Base-by-base conservation (phyloP, 2,888 invertebrate genomes). In the Xestia rhomboidea region DNA sequence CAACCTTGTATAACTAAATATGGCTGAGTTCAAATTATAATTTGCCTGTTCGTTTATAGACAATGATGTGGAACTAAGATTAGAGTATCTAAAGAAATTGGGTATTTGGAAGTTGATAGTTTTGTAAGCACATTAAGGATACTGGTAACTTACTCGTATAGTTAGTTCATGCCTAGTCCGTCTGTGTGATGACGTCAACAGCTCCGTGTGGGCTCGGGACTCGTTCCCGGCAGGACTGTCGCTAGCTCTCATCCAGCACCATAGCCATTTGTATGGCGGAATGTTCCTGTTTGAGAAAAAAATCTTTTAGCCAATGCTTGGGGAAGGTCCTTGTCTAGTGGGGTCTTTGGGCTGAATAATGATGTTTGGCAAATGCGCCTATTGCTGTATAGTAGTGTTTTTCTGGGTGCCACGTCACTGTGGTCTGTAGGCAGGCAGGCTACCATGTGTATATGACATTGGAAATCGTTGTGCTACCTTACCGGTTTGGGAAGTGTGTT, bases 211-310 rank as follows among this genome's bases (percentile, higher is more conserved):
- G 0, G 97, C 97, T 0, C 95, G 91, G 0, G 96, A 97, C 88
- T 97, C 96, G 84, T 94, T 95, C 18, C 93, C 94, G 0, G 89
- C 90, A 0, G 95, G 94, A 77, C 95, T 94, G 82, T 95, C 95
- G 4, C 93, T 92, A 0, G 93, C 89, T 68, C 93, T 92, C 90
- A 95, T 91, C 93, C 95, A 94, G 85, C 97, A 97, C 95, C 97
- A 97, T 85, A 98, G 93, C 98, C 98, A 98, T 86, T 97, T 97
- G 93, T 98, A 98, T 15, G 98, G 98, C 0, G 98, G 97, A 84
- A 97, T 97, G 90, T 97, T 97, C 93, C 97, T 97, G 92, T 75
- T 70, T 60, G 6, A 62, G 34, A 57, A 13, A 57, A 74, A 1
- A 27, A 21, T 46, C 4, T 49, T 67, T n/a, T 11, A 21, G 60